These are phyloP conservation scores for Ivindomyrus marchei DNA, from an alignment of 2,113 vertebrate genomes.

Conservation along the genomic window DNA sequence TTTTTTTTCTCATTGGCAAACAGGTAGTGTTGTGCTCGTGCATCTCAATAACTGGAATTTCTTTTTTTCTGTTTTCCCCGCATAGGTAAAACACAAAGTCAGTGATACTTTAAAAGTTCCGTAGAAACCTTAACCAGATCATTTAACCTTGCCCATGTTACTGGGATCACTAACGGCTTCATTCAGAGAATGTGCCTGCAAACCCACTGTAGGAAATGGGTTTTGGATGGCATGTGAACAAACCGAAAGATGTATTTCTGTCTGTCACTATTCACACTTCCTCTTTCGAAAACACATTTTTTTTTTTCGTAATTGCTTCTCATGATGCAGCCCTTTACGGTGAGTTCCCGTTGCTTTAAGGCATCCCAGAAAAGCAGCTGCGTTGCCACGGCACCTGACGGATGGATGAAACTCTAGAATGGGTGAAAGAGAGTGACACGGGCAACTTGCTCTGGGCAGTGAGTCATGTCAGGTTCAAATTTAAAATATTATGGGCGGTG, in stretches of 20 bases:
- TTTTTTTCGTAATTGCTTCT: not conserved
- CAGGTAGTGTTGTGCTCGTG: not conserved
- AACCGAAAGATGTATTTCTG: not conserved
- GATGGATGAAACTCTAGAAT: not conserved
- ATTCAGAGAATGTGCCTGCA: not conserved
- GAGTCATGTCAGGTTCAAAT: not conserved
- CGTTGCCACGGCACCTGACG: not conserved
- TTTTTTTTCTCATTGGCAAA: not conserved
- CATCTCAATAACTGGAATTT: not conserved
- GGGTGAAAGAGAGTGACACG: not conserved
- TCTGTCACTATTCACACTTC: not conserved
- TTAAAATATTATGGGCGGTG: not conserved
- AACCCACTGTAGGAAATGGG: not conserved
- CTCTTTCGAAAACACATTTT: not conserved
- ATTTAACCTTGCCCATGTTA: not conserved
- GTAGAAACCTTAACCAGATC: not conserved
- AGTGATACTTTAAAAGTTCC: not conserved
- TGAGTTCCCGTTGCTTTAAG: not conserved
- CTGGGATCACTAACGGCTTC: not conserved
- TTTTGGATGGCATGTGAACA: not conserved
- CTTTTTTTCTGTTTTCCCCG: not conserved
- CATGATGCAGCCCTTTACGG: not conserved
- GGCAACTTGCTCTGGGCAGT: not conserved
- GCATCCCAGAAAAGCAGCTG: not conserved
- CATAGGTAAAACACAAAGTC: not conserved